phyloP scores from a whole-genome alignment of 2,113 vertebrate genomes.

The Salvelinus alpinus region DNA sequence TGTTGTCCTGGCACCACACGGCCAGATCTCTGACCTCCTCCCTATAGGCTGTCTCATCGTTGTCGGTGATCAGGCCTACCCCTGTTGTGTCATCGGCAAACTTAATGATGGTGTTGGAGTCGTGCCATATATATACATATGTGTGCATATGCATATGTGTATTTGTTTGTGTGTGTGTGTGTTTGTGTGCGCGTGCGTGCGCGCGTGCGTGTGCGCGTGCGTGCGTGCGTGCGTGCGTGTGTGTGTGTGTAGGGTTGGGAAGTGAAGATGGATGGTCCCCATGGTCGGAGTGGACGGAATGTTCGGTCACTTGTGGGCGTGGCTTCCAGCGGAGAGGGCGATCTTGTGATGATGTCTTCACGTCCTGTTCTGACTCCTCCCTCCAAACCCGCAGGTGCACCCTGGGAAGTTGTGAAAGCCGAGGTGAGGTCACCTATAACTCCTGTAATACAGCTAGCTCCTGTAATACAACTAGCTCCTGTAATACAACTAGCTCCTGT shows the following conservation, averaged over 20 bases:
- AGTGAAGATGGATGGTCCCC: constrained; percentile 90
- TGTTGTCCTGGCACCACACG: no score
- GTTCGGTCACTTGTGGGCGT: constrained; percentile 87
- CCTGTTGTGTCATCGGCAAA: no score
- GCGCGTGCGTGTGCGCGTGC: constrained; percentile 70
- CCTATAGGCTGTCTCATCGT: no score
- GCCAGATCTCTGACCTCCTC: no score
- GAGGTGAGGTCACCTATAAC: constrained; percentile 73
- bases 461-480: no score
- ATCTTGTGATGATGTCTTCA: constrained; percentile 88
- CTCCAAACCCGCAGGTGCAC: constrained; percentile 93
- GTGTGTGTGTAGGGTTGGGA: constrained; percentile 63
- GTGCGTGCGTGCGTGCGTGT: background rate
- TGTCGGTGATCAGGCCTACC: no score
- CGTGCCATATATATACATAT: no score
- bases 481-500: background rate
- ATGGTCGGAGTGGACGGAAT: constrained; percentile 96
- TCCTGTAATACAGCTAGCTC: background rate
- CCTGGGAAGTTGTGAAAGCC: constrained; percentile 84
- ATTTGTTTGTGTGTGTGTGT: no score
- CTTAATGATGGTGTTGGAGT: no score
- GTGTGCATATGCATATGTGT: no score
- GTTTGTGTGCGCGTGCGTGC: constrained; percentile 83
- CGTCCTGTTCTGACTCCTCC: constrained; percentile 84
- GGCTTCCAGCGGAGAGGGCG: constrained; percentile 93